These are phyloP conservation scores for Chlorospingus flavigularis DNA, from an alignment of 2,797 vertebrate genomes.

Conservation along the genomic window DNA sequence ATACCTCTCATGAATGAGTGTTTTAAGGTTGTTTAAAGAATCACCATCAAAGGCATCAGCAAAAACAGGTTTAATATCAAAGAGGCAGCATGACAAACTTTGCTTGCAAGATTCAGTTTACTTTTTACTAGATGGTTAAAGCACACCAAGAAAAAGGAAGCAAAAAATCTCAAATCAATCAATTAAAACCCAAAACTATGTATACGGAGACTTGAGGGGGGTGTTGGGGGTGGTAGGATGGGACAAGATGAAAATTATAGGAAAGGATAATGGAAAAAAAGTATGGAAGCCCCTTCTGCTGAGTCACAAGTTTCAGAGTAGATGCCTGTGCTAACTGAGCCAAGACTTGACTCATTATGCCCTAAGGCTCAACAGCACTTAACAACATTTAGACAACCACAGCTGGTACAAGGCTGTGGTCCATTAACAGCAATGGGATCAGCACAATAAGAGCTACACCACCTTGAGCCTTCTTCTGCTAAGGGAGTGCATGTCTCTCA, in stretches of 20 bases:
- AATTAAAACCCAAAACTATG: neutral
- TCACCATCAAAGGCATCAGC: neutral
- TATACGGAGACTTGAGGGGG: neutral
- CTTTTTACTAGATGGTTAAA: neutral
- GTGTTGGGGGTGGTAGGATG: neutral
- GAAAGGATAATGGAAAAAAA: neutral
- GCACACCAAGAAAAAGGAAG: neutral
- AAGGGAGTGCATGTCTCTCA: neutral
- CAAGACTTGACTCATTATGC: neutral
- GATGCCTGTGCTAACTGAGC: neutral
- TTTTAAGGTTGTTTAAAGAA: neutral
- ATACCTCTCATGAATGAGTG: neutral
- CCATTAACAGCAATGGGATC: neutral
- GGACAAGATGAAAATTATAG: neutral
- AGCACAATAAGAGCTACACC: neutral
- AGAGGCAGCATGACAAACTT: neutral
- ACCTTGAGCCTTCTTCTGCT: neutral
- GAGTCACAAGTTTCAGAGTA: neutral
- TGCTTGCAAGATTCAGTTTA: neutral
- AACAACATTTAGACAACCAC: neutral
- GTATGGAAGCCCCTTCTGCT: neutral
- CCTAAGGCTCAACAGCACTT: neutral
- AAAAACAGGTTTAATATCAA: neutral
- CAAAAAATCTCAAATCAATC: neutral
- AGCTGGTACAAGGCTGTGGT: neutral